These are phyloP conservation scores for Onychostoma macrolepis DNA, from an alignment of 2,113 vertebrate species.

Conservation along the genomic window DNA sequence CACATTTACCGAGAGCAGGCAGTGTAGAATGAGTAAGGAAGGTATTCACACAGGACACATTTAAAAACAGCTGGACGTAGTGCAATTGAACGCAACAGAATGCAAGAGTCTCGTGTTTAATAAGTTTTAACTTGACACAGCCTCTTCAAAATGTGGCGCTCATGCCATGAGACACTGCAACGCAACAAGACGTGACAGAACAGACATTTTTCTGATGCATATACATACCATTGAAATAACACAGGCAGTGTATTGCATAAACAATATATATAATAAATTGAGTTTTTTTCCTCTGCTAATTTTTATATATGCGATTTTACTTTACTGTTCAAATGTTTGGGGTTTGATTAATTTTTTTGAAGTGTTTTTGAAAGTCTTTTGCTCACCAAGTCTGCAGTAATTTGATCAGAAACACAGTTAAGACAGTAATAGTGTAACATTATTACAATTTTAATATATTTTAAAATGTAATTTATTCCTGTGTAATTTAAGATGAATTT, in stretches of 20 bases:
- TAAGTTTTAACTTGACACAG: neutral
- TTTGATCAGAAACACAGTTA: neutral
- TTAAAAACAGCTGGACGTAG: neutral
- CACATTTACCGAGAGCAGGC: neutral
- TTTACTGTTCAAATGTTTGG: neutral
- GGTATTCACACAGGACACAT: neutral
- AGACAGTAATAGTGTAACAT: neutral
- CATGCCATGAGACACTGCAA: neutral
- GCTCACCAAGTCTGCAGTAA: neutral
- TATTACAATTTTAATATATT: neutral
- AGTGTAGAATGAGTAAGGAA: neutral
- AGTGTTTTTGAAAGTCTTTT: neutral
- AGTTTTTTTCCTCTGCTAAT: neutral
- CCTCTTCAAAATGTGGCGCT: neutral
- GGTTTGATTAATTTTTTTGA: too few species aligned
- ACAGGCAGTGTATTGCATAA: neutral
- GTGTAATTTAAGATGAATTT: too few species aligned
- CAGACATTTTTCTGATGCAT: neutral
- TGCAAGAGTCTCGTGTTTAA: neutral
- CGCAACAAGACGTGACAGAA: neutral
- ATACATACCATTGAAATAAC: neutral
- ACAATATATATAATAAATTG: neutral
- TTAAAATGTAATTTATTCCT: neutral
- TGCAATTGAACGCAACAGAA: neutral
- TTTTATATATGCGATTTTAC: neutral